Base-by-base conservation (phyloP, 2,888 invertebrate species). In the Zygothrica quintamaculata region DNA sequence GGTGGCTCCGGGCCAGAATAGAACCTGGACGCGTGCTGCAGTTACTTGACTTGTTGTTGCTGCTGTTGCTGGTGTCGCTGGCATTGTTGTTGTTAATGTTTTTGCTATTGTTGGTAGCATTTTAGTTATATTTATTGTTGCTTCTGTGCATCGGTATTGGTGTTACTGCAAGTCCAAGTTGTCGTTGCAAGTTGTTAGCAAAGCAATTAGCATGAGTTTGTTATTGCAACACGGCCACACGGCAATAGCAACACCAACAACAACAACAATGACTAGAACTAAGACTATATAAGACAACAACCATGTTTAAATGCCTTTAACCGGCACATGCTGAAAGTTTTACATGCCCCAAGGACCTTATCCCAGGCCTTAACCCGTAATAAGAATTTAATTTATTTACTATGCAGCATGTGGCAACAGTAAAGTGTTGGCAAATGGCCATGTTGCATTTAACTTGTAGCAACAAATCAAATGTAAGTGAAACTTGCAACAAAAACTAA, bases 141-240 rank as follows among this genome's bases (percentile, higher is more conserved):
- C 61, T 67, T 47, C 65, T 67, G 61, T 61, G 59, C 66, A 55
- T 40, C 40, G 72, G 55, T 59, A 64, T 76, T 71, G 70, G 73
- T 69, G 71, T 74, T 66, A 46, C 72, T 64, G 59, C 62, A 69
- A 77, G 51, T 60, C 61, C 67, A 69, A 74, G 66, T 77, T 70
- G 69, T 66, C 62, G 65, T 71, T 74, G 74, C 70, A 67, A 74
- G 78, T 85, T 84, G 81, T 87, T 87, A 84, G 75, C 79, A 81
- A 77, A 85, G 84, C 88, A 87, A 87, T 87, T 86, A 87, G 88
- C 82, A 87, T 79, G 79, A 74, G 70, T 76, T 78, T 77, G 72
- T 69, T 79, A 73, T 77, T 72, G 73, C 73, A 81, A 69, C 67
- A 75, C 64, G 56, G 50, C 57, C 57, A 51, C 44, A 59, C 18